Evolutionary conservation across 2,888 invertebrate species (phyloP).

Genomic region (Tetragonula carbonaria): DNA sequence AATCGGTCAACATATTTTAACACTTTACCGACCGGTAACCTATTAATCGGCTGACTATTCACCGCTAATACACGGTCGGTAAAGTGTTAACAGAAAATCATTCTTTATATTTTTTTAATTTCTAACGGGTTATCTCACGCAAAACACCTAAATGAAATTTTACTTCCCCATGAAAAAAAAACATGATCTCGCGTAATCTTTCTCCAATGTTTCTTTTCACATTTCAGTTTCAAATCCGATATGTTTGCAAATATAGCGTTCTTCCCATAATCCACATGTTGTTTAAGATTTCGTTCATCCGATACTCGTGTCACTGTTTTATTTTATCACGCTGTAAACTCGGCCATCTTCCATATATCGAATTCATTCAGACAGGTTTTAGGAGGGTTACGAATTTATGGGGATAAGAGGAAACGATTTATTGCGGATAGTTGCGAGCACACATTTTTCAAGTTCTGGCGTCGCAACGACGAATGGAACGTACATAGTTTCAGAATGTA

Average conservation of each 20-base stretch:
- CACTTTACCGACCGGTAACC: too few species aligned
- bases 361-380: slow-evolving; percentile 20
- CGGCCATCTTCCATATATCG: slow-evolving; percentile 15
- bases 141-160: background rate
- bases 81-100: too few species aligned
- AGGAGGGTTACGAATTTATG: slow-evolving; percentile 16
- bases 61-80: too few species aligned
- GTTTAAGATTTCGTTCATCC: background rate
- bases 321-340: slow-evolving; percentile 16
- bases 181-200: background rate
- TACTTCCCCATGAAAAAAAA: too few species aligned
- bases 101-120: too few species aligned
- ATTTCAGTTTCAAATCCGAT: background rate
- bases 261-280: background rate
- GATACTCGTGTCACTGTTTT: background rate
- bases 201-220: background rate
- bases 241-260: background rate
- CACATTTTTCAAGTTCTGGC: slow-evolving; percentile 15
- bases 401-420: slow-evolving; percentile 20
- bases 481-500: background rate
- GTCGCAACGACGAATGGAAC: background rate
- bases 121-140: too few species aligned
- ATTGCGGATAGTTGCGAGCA: slow-evolving; percentile 8
- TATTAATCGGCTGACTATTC: too few species aligned
- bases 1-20: too few species aligned